Percentiles rank a stretch among this genome's conserved stretches.
Conservation (phyloP, 2,797 vertebrate genomes). For the Enteromius unitaeniatus region DNA sequence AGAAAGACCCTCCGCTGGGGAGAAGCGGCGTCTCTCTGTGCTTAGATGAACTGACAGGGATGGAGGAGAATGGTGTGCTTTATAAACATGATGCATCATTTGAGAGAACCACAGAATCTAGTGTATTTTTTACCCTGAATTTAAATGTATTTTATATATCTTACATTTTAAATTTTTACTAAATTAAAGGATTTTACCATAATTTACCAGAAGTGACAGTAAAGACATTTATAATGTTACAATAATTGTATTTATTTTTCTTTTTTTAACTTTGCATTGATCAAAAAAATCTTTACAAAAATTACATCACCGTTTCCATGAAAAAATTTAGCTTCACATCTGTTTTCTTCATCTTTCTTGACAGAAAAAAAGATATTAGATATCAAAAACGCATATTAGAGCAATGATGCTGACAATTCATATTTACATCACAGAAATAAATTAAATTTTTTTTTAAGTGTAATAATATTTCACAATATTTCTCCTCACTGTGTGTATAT, state of each 20-base stretch:
- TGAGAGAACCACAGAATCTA: neutral
- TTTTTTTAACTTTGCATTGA: too few species aligned
- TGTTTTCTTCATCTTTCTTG: neutral
- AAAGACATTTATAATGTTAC: neutral
- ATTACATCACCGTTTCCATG: too few species aligned
- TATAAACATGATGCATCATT: neutral
- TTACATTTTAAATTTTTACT: neutral
- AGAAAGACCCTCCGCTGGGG: constrained; percentile 46
- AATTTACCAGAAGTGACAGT: neutral
- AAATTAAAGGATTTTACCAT: too few species aligned
- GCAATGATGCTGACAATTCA: neutral
- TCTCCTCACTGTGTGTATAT: neutral
- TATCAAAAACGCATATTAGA: neutral
- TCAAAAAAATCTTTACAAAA: too few species aligned
- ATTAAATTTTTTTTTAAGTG: neutral
- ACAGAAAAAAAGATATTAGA: neutral
- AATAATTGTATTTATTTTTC: too few species aligned
- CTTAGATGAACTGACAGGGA: constrained; percentile 32
- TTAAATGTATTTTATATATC: neutral
- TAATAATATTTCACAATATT: too few species aligned
- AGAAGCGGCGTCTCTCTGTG: constrained; percentile 42
- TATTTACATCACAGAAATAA: neutral
- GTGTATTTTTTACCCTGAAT: neutral
- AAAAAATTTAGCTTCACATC: neutral
- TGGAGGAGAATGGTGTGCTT: neutral